Evolutionary conservation across 2,888 invertebrate genomes (phyloP), one percentile per base, ranked within the genome.

Genomic region (Baccha elongata): DNA sequence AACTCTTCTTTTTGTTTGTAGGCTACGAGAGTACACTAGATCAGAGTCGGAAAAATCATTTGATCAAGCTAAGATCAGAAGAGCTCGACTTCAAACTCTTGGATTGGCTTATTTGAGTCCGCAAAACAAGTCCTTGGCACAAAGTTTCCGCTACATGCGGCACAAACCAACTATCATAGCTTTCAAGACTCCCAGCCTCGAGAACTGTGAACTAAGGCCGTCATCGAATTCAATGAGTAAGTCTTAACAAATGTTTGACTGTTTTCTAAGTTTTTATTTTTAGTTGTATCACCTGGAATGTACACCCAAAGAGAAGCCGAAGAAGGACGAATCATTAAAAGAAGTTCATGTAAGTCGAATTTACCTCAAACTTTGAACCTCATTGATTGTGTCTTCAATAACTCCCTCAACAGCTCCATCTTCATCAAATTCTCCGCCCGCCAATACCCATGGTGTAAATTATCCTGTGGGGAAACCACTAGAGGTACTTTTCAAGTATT

Each of bases 121-220:
- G 0, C 96, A 95, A 88, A 95, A 96, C 88, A 94, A 94, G 86
- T 95, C 95, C 0, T 91, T 96, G 79, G 96, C 96, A 0, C 96
- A 96, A 87, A 96, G 96, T 88, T 97, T 97, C 91, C 93, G 96
- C n/a, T 97, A 97, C 88, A 96, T 97, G 96, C 91, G 97, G 48
- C 94, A 94, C 85, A 97, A 97, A 87, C 97, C 97, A 0, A 96
- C 96, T 0, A 96, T 97, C 84, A 96, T 97, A 55, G 96, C 96
- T 0, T 96, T 96, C 88, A 95, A 96, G 90, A 95, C 96, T 1
- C 97, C 97, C 1, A 95, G 94, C 89, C 89, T 94, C 68, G 96
- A 96, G 85, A 93, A 94, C 86, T 93, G 93, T 86, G 94, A 95
- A 80, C 89, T 92, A 15, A 89, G 92, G 13, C 89, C 92, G 35